phyloP scores from a whole-genome alignment of 1,140 invertebrate species.

The Neodiprion pinetum region DNA sequence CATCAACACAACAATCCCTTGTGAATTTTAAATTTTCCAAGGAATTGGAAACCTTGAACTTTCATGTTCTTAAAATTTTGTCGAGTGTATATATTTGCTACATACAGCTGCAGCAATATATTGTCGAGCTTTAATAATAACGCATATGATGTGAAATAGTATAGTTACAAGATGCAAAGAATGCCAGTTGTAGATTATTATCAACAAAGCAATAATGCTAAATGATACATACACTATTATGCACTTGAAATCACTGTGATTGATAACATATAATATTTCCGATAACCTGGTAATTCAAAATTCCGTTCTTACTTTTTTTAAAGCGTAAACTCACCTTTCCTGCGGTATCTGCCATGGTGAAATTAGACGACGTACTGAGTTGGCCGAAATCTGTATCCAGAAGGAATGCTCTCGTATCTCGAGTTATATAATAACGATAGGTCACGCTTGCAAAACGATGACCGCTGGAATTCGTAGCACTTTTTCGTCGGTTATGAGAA shows the following conservation, averaged over 20 bases:
- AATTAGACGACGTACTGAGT: not conserved
- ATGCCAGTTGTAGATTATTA: not conserved
- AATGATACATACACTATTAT: not conserved
- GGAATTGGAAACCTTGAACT: too few species aligned
- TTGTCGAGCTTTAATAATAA: not conserved
- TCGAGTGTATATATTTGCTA: not conserved
- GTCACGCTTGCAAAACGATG: not conserved
- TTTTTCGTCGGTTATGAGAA: not conserved
- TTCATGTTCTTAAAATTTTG: too few species aligned
- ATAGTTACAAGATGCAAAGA: not conserved
- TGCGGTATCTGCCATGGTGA: constrained; percentile 35
- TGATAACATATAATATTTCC: constrained; percentile 28
- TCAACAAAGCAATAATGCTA: not conserved
- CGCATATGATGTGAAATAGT: not conserved
- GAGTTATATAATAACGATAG: not conserved
- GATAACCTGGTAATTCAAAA: not conserved
- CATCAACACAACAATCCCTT: too few species aligned
- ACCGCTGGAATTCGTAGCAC: not conserved
- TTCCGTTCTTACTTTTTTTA: not conserved
- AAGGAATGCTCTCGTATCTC: not conserved
- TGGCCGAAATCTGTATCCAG: not conserved
- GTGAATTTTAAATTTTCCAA: too few species aligned
- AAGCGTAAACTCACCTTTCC: constrained; percentile 33
- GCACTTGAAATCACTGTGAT: constrained; percentile 16
- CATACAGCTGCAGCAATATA: not conserved